Conservation (phyloP, 1,140 invertebrate species). For the Scaptomyza montana region DNA sequence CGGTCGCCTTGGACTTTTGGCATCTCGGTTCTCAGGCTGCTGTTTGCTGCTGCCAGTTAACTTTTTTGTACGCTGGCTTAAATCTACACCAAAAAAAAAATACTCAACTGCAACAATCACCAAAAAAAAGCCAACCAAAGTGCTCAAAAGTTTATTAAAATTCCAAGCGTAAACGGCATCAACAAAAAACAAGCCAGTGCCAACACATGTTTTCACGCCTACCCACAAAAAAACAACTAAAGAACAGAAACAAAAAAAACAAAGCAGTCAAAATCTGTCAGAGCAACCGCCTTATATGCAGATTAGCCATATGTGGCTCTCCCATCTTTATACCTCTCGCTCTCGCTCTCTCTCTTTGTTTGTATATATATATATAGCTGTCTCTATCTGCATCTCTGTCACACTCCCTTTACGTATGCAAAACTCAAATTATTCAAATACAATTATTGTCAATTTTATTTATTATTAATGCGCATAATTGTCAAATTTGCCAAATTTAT, state of each 20-base stretch:
- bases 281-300: constrained; percentile 74
- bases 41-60: not conserved
- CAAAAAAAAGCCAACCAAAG: constrained; percentile 21
- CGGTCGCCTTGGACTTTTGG: constrained; percentile 56
- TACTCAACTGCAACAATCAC: not conserved
- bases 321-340: not conserved
- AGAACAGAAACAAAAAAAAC: constrained; percentile 10
- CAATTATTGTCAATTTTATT: constrained; percentile 84
- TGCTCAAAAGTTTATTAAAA: constrained; percentile 77
- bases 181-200: constrained; percentile 40
- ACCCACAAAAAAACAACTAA: constrained; percentile 50
- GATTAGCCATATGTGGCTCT: constrained; percentile 66
- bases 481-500: constrained; percentile 83
- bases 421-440: constrained; percentile 78
- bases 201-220: constrained; percentile 82
- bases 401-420: constrained; percentile 45
- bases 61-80: constrained; percentile 15
- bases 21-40: constrained; percentile 59
- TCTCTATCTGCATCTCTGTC: not conserved
- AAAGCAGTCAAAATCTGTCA: constrained; percentile 54
- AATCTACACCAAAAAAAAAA: constrained; percentile 6
- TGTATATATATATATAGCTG: not conserved
- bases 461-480: constrained; percentile 83
- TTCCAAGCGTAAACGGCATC: constrained; percentile 54
- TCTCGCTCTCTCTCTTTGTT: not conserved